Conservation (phyloP, 2,113 vertebrate species). For the Chitala chitala region DNA sequence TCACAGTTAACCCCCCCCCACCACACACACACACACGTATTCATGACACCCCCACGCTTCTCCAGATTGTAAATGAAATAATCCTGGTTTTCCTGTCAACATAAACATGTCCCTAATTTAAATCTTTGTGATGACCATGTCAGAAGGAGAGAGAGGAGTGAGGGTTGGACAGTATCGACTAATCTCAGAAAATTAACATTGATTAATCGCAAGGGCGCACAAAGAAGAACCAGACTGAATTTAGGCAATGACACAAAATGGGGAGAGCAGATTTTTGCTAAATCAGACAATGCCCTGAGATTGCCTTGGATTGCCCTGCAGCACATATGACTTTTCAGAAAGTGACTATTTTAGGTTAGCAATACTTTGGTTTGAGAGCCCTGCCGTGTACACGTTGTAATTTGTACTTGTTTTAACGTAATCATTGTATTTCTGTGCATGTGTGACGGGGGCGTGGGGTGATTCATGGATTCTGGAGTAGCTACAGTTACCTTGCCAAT, state of each 20-base stretch:
- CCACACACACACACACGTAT: not conserved
- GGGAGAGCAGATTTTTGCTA: not conserved
- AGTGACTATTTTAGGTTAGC: not conserved
- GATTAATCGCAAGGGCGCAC: constrained; percentile 27
- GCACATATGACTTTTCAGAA: not conserved
- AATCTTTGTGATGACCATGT: constrained; percentile 46
- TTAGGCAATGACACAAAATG: constrained; percentile 30
- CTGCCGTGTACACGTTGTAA: not conserved
- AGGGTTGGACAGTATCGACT: constrained; percentile 28
- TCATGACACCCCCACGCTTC: constrained; percentile 23
- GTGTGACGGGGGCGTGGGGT: not conserved
- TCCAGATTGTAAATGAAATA: constrained; percentile 46
- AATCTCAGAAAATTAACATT: constrained; percentile 38
- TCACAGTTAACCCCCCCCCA: constrained; percentile 18
- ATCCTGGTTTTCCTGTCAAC: constrained; percentile 51
- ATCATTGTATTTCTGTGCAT: not conserved
- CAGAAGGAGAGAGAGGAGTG: constrained; percentile 35
- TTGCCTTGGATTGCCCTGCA: not conserved
- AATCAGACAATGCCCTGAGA: not conserved
- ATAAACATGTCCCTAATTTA: constrained; percentile 52
- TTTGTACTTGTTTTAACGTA: too few relatives aligned
- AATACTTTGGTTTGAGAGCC: not conserved
- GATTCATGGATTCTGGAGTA: constrained; percentile 36
- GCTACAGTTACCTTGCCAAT: not conserved
- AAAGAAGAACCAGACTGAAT: constrained; percentile 35